A percentile compares a stretch with the other conserved stretches of the same genome.
phyloP scores from a whole-genome alignment of 2,888 invertebrate species.

The Hedya salicella region DNA sequence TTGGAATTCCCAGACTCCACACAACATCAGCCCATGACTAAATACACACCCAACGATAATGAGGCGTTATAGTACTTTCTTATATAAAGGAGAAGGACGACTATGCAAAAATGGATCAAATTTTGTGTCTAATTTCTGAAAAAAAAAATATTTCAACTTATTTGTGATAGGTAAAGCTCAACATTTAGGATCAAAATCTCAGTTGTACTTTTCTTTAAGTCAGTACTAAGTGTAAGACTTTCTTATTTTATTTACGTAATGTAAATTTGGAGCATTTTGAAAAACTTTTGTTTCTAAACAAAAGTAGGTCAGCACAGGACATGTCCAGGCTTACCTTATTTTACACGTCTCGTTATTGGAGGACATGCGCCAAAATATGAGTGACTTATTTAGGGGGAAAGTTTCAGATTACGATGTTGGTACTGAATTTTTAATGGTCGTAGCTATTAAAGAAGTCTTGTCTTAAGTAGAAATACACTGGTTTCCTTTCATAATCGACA shows the following conservation, averaged over 20 bases:
- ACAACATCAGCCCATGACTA: neutral
- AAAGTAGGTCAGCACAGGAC: neutral
- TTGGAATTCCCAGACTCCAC: neutral
- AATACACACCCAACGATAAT: neutral
- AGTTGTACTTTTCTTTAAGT: neutral
- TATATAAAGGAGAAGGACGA: neutral
- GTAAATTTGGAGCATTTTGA: neutral
- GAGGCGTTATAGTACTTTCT: neutral
- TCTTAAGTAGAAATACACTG: neutral
- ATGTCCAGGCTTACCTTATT: neutral
- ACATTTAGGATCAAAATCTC: neutral
- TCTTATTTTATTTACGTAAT: neutral
- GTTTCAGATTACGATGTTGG: neutral
- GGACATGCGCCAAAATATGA: neutral
- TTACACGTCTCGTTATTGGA: neutral
- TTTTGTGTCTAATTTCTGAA: neutral
- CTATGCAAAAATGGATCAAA: neutral
- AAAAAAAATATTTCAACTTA: neutral
- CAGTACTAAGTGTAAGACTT: neutral
- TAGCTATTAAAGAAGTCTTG: neutral
- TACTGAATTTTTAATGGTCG: neutral
- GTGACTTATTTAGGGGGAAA: neutral
- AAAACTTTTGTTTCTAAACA: neutral
- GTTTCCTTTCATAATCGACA: neutral
- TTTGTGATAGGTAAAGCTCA: neutral